Conservation (phyloP, 2,888 invertebrate genomes). For the Podotricha telesiphe region DNA sequence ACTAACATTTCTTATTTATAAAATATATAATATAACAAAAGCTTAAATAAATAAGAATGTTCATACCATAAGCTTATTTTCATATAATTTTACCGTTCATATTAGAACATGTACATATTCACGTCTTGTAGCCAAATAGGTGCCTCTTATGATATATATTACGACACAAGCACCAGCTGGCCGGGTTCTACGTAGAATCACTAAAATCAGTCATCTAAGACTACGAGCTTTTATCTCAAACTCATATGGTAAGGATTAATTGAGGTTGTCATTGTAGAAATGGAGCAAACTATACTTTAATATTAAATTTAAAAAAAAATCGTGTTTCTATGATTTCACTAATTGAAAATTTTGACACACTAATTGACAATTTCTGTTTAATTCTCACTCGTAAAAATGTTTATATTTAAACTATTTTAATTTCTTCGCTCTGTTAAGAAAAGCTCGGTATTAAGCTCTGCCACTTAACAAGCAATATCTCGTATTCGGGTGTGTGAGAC, state of each 20-base stretch:
- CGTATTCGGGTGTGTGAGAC: no score
- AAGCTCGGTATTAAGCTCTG: no score
- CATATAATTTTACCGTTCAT: background rate
- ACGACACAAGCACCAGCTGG: constrained; percentile 22
- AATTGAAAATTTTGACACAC: no score
- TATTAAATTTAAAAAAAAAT: background rate
- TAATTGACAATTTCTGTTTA: no score
- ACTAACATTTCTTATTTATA: no score
- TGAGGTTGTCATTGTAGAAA: background rate
- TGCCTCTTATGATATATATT: constrained; percentile 14
- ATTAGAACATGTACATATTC: constrained; percentile 3
- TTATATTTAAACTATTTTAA: no score
- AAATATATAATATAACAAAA: no score
- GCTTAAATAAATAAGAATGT: no score
- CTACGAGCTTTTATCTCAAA: constrained; percentile 21
- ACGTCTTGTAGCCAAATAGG: constrained; percentile 16
- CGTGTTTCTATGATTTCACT: no score
- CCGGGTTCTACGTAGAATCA: constrained; percentile 15
- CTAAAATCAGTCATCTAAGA: constrained; percentile 22
- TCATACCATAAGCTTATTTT: background rate
- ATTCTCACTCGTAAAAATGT: no score
- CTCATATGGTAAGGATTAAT: constrained; percentile 3
- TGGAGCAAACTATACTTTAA: background rate
- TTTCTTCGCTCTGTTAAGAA: no score
- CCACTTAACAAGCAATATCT: no score